Conservation (phyloP, 2,113 vertebrate species). For the Eira barbara region DNA sequence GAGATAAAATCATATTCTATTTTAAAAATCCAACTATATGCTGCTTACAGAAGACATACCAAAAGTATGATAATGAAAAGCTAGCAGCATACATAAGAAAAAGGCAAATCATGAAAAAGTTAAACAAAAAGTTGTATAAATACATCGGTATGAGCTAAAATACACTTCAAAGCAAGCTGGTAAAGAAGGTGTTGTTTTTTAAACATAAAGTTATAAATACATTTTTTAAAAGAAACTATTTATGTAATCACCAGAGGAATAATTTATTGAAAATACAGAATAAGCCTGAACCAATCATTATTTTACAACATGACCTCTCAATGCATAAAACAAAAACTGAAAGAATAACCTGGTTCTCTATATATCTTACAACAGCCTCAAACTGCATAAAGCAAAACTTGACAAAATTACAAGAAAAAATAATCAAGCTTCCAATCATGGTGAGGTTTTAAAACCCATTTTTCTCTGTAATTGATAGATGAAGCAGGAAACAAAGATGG, state of each 20-base stretch:
- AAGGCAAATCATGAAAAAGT: not conserved
- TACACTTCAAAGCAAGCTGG: not conserved
- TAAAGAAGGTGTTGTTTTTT: not conserved
- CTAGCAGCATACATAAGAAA: not conserved
- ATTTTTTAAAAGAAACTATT: not conserved
- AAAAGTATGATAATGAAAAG: not conserved
- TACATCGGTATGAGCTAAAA: not conserved
- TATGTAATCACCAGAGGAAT: not conserved
- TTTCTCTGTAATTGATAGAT: not conserved
- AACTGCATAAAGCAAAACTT: not conserved
- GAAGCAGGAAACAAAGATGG: not conserved
- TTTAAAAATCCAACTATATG: not conserved
- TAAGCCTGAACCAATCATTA: not conserved
- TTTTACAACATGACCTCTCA: not conserved
- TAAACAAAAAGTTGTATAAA: not conserved
- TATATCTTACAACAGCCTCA: not conserved
- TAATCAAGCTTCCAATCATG: not conserved
- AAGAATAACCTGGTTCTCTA: not conserved
- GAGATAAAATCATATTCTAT: not conserved
- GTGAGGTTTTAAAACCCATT: not conserved
- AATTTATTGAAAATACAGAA: not conserved
- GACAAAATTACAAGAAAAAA: constrained; percentile 1
- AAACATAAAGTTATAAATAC: not conserved
- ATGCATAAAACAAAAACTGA: not conserved
- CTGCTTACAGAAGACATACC: not conserved